Conservation (phyloP, 1,140 invertebrate species). For the Anastatus disparis region DNA sequence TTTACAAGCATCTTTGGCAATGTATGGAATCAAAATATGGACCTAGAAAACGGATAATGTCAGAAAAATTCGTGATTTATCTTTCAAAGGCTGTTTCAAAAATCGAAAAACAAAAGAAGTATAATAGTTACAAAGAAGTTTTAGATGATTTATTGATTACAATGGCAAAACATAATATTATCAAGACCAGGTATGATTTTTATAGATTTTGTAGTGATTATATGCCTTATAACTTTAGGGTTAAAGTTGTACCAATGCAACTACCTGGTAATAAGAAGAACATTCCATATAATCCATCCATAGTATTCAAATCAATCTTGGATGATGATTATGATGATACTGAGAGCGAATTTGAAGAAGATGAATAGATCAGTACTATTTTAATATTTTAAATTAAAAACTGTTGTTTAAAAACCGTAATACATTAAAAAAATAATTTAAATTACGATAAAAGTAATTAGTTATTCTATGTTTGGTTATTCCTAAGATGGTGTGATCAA, state of each 20-base stretch:
- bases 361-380: too few species aligned
- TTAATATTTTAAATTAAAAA: too few species aligned
- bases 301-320: slow-evolving; percentile 46
- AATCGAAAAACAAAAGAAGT: slow-evolving; percentile 45
- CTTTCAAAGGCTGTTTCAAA: slow-evolving; percentile 37
- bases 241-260: slow-evolving; percentile 54
- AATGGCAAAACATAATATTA: slow-evolving; percentile 53
- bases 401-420: too few species aligned
- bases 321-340: background rate
- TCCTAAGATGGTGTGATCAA: too few species aligned
- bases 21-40: slow-evolving; percentile 51
- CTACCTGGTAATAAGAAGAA: slow-evolving; percentile 51
- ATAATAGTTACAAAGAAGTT: slow-evolving; percentile 45
- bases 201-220: slow-evolving; percentile 56
- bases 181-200: slow-evolving; percentile 52
- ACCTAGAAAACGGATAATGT: slow-evolving; percentile 42
- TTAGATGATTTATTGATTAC: slow-evolving; percentile 47
- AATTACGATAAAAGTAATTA: too few species aligned
- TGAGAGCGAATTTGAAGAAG: too few species aligned
- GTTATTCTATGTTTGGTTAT: too few species aligned
- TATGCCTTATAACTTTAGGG: slow-evolving; percentile 54
- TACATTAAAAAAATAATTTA: too few species aligned
- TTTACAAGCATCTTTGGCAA: slow-evolving; percentile 57
- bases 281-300: slow-evolving; percentile 50
- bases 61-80: slow-evolving; percentile 51